Evolutionary conservation across 1,140 invertebrate species (phyloP), one percentile per base, ranked within the genome.

Genomic region (Drosophila sproati): DNA sequence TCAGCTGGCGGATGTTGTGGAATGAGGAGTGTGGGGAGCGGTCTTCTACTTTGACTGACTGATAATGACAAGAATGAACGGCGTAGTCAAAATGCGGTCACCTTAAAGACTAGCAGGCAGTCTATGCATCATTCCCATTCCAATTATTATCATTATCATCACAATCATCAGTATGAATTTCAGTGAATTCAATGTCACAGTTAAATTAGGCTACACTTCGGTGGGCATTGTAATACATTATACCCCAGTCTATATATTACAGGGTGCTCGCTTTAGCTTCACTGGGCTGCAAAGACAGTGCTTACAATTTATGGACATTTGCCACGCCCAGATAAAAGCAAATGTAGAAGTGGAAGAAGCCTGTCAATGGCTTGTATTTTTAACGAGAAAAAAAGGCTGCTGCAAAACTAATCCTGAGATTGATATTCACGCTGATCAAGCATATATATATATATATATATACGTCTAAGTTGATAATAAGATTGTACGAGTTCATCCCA

Each of bases 71-170:
- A 73, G 20, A 20, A 20, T 20, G 29, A 39, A 45, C 8, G 5
- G 48, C 28, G 41, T 39, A 55, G 47, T 64, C 62, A 64, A 55
- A 37, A 54, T 54, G 62, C 32, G 60, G 20, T 32, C 7, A 34
- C 34, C 54, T 37, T 7, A 29, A 28, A 39, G 31, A 37, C 20
- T 20, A 20, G 20, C 20, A 20, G 20, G 34, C 57, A 47, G 43
- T 12, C 20, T 20, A 20, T 2, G 20, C 20, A 39, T 45, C 41
- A 47, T 51, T 45, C 20, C 4, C 10, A 4, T 60, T 39, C 32
- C 31, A 37, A 59, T 59, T 48, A 57, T 59, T 61, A 64, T 76
- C 72, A 80, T 80, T 64, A 80, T 80, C 73, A 77, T 72, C 71
- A 57, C 37, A 35, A 68, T 67, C 20, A 20, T 20, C 20, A 20